A percentile compares a stretch with the other conserved stretches of the same genome.
These are phyloP conservation scores for Jaculus jaculus DNA, from an alignment of 2,113 vertebrate genomes.

Conservation along the genomic window DNA sequence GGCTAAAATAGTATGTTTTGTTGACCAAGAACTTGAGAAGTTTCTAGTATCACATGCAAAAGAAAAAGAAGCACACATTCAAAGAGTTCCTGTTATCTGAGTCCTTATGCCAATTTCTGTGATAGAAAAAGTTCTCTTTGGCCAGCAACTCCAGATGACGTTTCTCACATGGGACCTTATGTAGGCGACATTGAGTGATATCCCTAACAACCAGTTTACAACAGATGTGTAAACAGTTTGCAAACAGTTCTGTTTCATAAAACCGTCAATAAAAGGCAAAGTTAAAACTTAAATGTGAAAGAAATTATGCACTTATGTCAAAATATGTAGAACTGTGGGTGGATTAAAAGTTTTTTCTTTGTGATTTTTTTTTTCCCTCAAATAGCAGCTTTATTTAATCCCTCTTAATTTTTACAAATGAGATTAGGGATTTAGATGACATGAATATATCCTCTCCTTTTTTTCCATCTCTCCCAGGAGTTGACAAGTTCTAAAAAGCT, in stretches of 20 bases:
- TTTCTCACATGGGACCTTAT: constrained; percentile 43
- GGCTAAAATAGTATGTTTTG: not conserved
- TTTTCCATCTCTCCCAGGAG: not conserved
- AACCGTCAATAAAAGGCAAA: not conserved
- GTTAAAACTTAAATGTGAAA: not conserved
- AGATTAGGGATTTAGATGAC: not conserved
- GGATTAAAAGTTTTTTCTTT: not conserved
- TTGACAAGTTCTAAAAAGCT: not conserved
- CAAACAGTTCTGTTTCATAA: constrained; percentile 20
- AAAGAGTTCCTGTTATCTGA: constrained; percentile 39
- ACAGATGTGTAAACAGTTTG: constrained; percentile 46
- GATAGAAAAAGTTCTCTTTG: not conserved
- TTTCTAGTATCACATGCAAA: constrained; percentile 37
- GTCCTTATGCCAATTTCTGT: constrained; percentile 14
- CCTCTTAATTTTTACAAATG: not conserved
- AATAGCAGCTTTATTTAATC: constrained; percentile 7
- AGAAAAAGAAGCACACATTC: not conserved
- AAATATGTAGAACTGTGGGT: not conserved
- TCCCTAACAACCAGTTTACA: constrained; percentile 57
- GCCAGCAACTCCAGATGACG: constrained; percentile 36
- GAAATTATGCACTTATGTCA: not conserved
- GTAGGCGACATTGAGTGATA: not conserved
- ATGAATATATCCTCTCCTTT: not conserved
- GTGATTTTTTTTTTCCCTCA: not conserved
- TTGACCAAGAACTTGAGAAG: not conserved